Evolutionary conservation across 2,888 invertebrate species (phyloP), one percentile per base, ranked within the genome.

Genomic region (Panzeria rudis): DNA sequence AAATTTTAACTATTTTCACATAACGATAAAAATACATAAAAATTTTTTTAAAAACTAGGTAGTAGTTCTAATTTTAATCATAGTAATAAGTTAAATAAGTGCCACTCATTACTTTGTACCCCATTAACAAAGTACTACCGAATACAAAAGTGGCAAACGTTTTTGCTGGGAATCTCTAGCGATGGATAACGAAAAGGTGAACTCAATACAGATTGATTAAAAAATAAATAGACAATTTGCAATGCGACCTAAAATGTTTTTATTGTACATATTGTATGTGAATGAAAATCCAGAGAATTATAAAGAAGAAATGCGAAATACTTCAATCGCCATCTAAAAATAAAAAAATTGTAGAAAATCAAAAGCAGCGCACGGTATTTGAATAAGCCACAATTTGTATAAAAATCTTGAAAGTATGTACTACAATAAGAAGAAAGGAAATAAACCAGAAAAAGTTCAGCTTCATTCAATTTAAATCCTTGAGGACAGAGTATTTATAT

Each of bases 271-370:
- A 44, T 11, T 15, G 44, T 44, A n/a, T n/a, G 15, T 1, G 13
- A 3, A n/a, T 13, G 17, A 32, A 29, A 23, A 47, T 25, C 25
- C 2, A 62, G 80, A 50, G 38, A 44, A 78, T 81, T 62, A 77
- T 38, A 29, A 76, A 80, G 73, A 81, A 78, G 75, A 84, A 83
- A 75, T 78, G 44, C 29, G 54, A 86, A 82, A 79, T 83, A 83
- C 71, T 78, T 80, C 68, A 81, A 83, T 80, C 54, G 50, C 9
- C 56, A 13, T 11, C 17, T 17, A 50, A n/a, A n/a, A n/a, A n/a
- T n/a, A n/a, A n/a, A n/a, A n/a, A n/a, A n/a, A n/a, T n/a, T n/a
- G n/a, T n/a, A n/a, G n/a, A n/a, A n/a, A n/a, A n/a, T n/a, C n/a
- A n/a, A n/a, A n/a, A n/a, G n/a, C n/a, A n/a, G n/a, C n/a, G 80